These are phyloP conservation scores for Tetraodon nigroviridis DNA, from an alignment of 2,113 vertebrate species.

Conservation along the genomic window DNA sequence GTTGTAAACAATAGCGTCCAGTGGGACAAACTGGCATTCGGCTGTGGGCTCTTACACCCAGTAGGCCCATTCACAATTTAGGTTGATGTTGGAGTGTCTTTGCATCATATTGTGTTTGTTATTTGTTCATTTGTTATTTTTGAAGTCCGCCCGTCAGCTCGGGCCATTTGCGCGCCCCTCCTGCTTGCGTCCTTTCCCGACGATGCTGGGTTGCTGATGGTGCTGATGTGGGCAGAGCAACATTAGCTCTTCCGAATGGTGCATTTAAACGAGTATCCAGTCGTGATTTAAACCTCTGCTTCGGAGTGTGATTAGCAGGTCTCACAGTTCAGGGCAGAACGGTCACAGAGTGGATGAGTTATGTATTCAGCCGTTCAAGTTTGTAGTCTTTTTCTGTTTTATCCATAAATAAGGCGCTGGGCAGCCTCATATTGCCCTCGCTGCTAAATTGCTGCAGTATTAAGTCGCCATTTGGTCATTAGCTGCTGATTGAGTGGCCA, in stretches of 20 bases:
- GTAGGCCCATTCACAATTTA: conserved; percentile 34
- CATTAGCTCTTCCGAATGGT: conserved; percentile 45
- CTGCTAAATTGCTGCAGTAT: no score
- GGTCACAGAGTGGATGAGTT: no score
- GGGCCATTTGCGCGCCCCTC: conserved; percentile 35
- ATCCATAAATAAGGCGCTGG: no score
- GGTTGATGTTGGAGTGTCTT: not conserved
- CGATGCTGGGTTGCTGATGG: conserved; percentile 45
- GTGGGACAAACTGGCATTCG: conserved; percentile 33
- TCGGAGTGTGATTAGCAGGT: conserved; percentile 1
- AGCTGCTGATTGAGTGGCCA: not conserved
- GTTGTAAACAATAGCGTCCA: conserved; percentile 65
- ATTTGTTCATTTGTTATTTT: conserved; percentile 38
- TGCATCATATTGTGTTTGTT: not conserved
- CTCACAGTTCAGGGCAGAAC: conserved; percentile 1
- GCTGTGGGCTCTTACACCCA: conserved; percentile 16
- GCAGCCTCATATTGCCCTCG: no score
- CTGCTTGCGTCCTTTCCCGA: conserved; percentile 42
- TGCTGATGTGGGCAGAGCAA: conserved; percentile 26
- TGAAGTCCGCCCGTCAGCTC: conserved; percentile 24
- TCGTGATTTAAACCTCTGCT: conserved; percentile 25
- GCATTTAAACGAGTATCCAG: conserved; percentile 34
- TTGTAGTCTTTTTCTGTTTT: no score
- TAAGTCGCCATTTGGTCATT: not conserved
- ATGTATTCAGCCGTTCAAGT: no score